Conservation (phyloP, 2,113 vertebrate genomes). For the Colinus virginianus region DNA sequence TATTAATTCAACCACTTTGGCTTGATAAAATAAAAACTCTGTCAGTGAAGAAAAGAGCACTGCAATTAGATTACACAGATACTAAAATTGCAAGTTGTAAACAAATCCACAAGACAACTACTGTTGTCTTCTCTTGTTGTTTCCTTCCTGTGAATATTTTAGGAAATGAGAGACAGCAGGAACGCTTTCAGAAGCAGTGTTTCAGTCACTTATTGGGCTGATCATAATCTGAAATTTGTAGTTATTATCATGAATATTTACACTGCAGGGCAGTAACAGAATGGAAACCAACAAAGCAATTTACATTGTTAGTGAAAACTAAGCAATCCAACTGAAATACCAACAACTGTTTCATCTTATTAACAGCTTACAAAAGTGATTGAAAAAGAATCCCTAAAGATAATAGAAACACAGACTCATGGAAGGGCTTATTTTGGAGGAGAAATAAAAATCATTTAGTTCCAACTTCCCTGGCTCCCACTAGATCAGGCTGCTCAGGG, state of each 20-base stretch:
- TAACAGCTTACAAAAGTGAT: conserved; percentile 12
- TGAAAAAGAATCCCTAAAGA: conserved; percentile 16
- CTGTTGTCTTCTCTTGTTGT: not conserved
- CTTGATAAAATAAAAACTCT: not conserved
- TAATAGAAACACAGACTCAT: too few species aligned
- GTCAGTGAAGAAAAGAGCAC: not conserved
- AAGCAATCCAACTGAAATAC: not conserved
- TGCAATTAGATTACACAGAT: not conserved
- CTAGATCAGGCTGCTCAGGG: too few species aligned
- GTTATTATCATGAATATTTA: not conserved
- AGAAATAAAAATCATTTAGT: too few species aligned
- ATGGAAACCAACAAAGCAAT: not conserved
- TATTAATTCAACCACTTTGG: not conserved
- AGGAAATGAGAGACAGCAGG: not conserved
- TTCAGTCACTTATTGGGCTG: not conserved
- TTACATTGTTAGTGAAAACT: fast-evolving
- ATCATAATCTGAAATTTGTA: not conserved
- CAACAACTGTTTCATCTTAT: not conserved
- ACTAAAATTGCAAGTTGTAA: not conserved
- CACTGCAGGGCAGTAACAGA: not conserved
- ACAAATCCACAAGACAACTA: not conserved
- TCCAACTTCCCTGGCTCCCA: too few species aligned
- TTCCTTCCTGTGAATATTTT: not conserved
- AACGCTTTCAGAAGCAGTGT: not conserved
- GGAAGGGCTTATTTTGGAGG: too few species aligned